Percentiles rank a stretch among this genome's conserved stretches.
These are phyloP conservation scores for Corythaeola cristata DNA, from an alignment of 2,113 vertebrate genomes.

Conservation along the genomic window DNA sequence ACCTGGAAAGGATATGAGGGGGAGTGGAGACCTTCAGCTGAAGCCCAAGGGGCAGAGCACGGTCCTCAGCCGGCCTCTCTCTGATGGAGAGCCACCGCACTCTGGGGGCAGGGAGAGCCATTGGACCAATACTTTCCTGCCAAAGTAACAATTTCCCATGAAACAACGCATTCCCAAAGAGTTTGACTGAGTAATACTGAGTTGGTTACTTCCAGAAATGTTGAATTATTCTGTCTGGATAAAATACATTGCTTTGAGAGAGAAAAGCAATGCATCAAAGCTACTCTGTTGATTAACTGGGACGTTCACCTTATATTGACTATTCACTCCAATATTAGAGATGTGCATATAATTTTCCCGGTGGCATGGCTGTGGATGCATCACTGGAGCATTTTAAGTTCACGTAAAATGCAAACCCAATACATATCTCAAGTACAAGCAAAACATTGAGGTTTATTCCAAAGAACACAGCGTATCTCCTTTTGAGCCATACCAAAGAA, in stretches of 20 bases:
- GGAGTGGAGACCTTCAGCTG: neutral
- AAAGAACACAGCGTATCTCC: neutral
- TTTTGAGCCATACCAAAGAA: neutral
- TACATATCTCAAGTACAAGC: neutral
- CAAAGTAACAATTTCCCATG: neutral
- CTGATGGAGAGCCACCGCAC: neutral
- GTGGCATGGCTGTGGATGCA: neutral
- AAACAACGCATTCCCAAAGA: neutral
- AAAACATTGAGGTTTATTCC: neutral
- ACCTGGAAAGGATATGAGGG: neutral
- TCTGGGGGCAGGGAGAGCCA: neutral
- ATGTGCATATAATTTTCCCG: neutral
- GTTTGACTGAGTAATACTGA: neutral
- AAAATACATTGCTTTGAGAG: neutral
- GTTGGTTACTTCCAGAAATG: neutral
- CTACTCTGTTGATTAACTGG: neutral
- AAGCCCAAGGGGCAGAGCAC: neutral
- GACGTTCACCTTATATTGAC: neutral
- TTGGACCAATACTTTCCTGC: neutral
- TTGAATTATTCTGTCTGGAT: neutral
- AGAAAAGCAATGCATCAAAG: neutral
- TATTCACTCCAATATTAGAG: neutral
- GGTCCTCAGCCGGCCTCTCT: neutral
- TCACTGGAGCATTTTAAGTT: neutral
- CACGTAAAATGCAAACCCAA: neutral